Evolutionary conservation across 1,140 invertebrate genomes (phyloP), one percentile per base, ranked within the genome.

Genomic region (Nasonia vitripennis): DNA sequence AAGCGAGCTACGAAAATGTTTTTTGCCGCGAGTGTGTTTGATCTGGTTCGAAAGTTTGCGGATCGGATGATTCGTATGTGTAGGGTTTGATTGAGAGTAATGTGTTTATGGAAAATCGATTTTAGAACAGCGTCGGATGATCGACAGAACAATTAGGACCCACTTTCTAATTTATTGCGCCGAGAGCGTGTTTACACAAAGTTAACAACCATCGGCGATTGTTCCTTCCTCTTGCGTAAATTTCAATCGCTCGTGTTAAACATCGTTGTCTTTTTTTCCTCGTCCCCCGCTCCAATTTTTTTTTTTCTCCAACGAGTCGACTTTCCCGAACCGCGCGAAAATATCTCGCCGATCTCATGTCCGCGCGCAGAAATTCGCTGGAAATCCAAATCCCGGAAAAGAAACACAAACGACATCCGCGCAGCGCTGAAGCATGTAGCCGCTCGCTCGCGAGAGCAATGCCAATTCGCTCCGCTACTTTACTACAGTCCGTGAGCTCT

Each of bases 381-480:
- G 20, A 41, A 17, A 62, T n/a, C 55, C 17, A n/a, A 75, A 67
- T 41, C 81, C 73, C 73, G 81, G 81, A 83, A 77, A 77, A 83
- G 48, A 31, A 55, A 77, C 10, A 55, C 20, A 2, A 9, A 51
- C 45, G 45, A 80, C 55, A 80, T 70, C 78, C 9, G 78, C 62
- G 23, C 23, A 10, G 20, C 20, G 37, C 34, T 12, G 14, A 20
- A 62, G 55, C 55, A n/a, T 62, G 5, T 62, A 62, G 55, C 55
- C 55, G 55, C 55, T 62, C 48, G 48, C 20, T 27, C 62, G 55
- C 11, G 34, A 5, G 14, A 79, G 37, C 37, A 45, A 41, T 27
- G 55, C 45, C 81, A 77, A 83, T 83, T 83, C 81, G 34, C 73
- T 68, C 14, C 31, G 81, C 12, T 45, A 68, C 81, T 83, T 45